Percentiles rank a stretch among this genome's conserved stretches.
Conservation (phyloP, 2,797 vertebrate species). For the Antrozous pallidus region DNA sequence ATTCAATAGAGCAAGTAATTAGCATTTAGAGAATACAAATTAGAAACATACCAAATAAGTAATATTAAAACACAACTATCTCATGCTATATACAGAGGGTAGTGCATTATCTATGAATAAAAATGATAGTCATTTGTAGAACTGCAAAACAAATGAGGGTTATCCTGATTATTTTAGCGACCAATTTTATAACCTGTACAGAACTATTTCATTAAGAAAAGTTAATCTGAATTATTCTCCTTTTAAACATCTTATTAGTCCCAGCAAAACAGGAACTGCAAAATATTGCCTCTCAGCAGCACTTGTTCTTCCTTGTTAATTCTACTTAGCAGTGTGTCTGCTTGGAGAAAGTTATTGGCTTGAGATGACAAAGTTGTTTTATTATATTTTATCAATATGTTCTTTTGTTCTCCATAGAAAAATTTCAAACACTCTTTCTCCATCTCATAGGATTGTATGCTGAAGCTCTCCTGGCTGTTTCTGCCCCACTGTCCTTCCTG, state of each 20-base stretch:
- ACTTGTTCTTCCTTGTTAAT: background rate
- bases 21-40: slow-evolving; percentile 51
- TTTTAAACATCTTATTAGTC: background rate
- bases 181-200: background rate
- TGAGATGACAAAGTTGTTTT: background rate
- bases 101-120: slow-evolving; percentile 33
- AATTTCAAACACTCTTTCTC: background rate
- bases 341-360: slow-evolving; percentile 9
- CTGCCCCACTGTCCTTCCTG: background rate
- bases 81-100: background rate
- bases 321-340: background rate
- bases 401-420: background rate
- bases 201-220: background rate
- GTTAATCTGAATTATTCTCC: background rate
- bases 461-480: background rate
- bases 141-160: background rate
- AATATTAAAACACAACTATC: slow-evolving; percentile 40
- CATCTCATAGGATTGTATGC: background rate
- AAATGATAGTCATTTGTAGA: background rate
- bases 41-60: slow-evolving; percentile 26
- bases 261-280: background rate
- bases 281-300: background rate
- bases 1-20: slow-evolving; percentile 60
- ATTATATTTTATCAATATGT: background rate
- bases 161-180: background rate